Evolutionary conservation across 2,888 invertebrate genomes (phyloP).

Genomic region (Sturmia bella): DNA sequence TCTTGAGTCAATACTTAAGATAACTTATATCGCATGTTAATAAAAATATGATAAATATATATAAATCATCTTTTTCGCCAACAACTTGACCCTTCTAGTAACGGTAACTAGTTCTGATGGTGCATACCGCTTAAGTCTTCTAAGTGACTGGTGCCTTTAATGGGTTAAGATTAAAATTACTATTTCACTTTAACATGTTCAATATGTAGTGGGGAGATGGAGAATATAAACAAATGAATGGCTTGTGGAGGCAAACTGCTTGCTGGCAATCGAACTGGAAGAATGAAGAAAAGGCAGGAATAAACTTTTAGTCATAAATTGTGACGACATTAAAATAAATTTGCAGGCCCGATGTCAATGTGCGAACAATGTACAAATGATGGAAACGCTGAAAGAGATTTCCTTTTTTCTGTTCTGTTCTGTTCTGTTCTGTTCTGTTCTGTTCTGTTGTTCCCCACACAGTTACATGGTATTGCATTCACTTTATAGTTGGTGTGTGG

Average conservation of each 20-base stretch:
- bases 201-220: conserved; percentile 28
- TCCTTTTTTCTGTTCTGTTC: conserved; percentile 46
- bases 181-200: conserved; percentile 13
- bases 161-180: conserved; percentile 42
- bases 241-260: conserved; percentile 42
- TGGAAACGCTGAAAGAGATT: conserved; percentile 68
- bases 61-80: no score
- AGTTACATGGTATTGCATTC: conserved; percentile 26
- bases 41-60: no score
- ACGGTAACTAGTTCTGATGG: no score
- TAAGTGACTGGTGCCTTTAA: no score
- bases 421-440: not conserved
- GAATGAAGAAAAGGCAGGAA: conserved; percentile 32
- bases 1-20: no score
- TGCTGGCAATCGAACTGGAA: conserved; percentile 23
- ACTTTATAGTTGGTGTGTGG: conserved; percentile 33
- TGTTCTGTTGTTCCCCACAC: conserved; percentile 46
- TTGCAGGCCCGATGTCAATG: conserved; percentile 68
- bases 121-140: no score
- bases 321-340: conserved; percentile 70
- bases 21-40: no score
- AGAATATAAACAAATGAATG: conserved; percentile 36
- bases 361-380: conserved; percentile 68
- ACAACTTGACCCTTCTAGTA: no score
- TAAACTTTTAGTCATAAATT: conserved; percentile 65